A percentile compares a stretch with the other conserved stretches of the same genome.
Conservation (phyloP, 1,140 invertebrate genomes). For the Myzus persicae region DNA sequence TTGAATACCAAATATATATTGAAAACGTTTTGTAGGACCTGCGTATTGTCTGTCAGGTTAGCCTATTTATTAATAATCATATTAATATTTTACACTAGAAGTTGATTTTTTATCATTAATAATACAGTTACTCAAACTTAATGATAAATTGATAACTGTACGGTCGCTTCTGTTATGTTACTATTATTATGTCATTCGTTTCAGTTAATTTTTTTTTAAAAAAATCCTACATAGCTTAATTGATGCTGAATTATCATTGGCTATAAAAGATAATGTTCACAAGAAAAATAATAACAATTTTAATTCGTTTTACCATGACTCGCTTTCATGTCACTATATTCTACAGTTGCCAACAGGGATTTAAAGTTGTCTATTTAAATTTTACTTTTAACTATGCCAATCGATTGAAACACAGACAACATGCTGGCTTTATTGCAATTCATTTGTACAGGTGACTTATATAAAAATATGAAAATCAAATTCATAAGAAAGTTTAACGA, state of each 20-base stretch:
- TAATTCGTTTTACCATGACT: not conserved
- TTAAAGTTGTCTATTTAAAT: not conserved
- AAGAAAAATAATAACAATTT: conserved; percentile 13
- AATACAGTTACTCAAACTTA: not conserved
- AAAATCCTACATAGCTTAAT: not conserved
- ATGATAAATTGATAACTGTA: conserved; percentile 17
- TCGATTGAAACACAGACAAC: not conserved
- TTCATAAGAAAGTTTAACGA: not conserved
- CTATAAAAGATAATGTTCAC: conserved; percentile 1
- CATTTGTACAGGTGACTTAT: not conserved
- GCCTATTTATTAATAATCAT: not conserved
- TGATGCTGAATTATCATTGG: not conserved
- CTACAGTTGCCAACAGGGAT: not conserved
- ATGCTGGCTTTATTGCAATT: not conserved
- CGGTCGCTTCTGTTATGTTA: not conserved
- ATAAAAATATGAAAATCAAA: not conserved
- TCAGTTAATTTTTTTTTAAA: not conserved
- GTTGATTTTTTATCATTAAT: not conserved
- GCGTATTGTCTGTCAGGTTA: not conserved
- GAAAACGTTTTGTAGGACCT: not conserved
- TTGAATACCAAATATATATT: not conserved
- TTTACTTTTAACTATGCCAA: not conserved
- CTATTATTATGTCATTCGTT: not conserved
- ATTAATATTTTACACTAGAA: not conserved
- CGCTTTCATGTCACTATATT: not conserved